Evolutionary conservation across 2,888 invertebrate genomes (phyloP).

Genomic region (Hypena proboscidalis): DNA sequence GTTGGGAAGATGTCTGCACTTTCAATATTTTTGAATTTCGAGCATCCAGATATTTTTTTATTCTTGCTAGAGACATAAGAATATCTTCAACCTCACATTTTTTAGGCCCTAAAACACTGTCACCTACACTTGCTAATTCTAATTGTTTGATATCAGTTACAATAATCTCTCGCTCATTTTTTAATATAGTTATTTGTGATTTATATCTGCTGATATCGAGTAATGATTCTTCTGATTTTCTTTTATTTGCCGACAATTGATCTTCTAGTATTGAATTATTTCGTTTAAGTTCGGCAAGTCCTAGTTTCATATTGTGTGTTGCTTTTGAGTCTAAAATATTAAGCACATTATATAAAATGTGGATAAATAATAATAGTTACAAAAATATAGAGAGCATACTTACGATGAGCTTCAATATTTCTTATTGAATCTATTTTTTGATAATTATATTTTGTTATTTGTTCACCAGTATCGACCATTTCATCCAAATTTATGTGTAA

Average conservation of each 20-base stretch:
- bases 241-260: slow-evolving; percentile 56
- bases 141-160: slow-evolving; percentile 65
- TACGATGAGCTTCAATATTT: slow-evolving; percentile 75
- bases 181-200: slow-evolving; percentile 55
- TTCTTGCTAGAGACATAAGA: slow-evolving; percentile 60
- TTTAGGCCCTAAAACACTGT: slow-evolving; percentile 57
- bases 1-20: slow-evolving; percentile 70
- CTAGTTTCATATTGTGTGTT: slow-evolving; percentile 76
- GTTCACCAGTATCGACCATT: slow-evolving; percentile 63
- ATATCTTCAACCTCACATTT: slow-evolving; percentile 60
- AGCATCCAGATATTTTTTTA: slow-evolving; percentile 56
- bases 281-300: slow-evolving; percentile 64
- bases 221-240: slow-evolving; percentile 53
- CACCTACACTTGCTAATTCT: slow-evolving; percentile 66
- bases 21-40: slow-evolving; percentile 59
- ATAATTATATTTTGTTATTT: slow-evolving; percentile 58
- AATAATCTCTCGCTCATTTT: slow-evolving; percentile 64
- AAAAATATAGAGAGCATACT: slow-evolving; percentile 30
- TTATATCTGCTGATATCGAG: slow-evolving; percentile 56
- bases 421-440: slow-evolving; percentile 62
- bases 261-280: slow-evolving; percentile 58
- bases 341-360: slow-evolving; percentile 4
- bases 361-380: not conserved
- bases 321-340: slow-evolving; percentile 67
- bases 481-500: slow-evolving; percentile 58